Conservation (phyloP, 2,113 vertebrate genomes). For the Corythornis vintsioides region DNA sequence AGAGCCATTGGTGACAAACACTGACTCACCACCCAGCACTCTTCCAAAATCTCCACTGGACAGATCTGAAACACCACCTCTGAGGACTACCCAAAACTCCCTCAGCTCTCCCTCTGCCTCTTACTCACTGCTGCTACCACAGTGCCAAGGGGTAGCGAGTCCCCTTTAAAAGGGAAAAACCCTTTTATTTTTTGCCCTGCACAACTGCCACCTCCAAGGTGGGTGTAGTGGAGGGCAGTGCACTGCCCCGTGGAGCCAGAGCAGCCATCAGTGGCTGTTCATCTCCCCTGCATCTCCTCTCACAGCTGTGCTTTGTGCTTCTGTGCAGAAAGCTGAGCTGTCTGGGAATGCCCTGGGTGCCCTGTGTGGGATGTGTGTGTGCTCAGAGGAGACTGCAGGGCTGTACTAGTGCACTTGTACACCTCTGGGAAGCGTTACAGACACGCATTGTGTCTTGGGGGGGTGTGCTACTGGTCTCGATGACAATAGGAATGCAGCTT, state of each 20-base stretch:
- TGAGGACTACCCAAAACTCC: not conserved
- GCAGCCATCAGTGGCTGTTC: not conserved
- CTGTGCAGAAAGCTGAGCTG: not conserved
- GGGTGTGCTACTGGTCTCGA: not conserved
- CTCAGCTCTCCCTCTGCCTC: not conserved
- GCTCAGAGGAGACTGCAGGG: not conserved
- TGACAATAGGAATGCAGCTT: not conserved
- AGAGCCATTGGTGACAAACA: not conserved
- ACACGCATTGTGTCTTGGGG: not conserved
- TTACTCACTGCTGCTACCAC: not conserved
- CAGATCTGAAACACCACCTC: not conserved
- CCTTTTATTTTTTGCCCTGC: no score
- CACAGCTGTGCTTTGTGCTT: not conserved
- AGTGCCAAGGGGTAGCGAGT: no score
- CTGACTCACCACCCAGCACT: not conserved
- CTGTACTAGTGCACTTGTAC: not conserved
- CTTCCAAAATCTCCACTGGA: not conserved
- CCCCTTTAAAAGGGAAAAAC: no score
- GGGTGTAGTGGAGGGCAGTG: no score
- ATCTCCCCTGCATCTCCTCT: not conserved
- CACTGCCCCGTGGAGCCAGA: no score
- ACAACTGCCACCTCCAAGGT: no score
- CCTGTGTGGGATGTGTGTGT: no score
- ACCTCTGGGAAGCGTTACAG: not conserved
- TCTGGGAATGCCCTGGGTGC: no score